Evolutionary conservation across 2,888 invertebrate species (phyloP), one percentile per base, ranked within the genome.

Genomic region (Cosmia trapezina): DNA sequence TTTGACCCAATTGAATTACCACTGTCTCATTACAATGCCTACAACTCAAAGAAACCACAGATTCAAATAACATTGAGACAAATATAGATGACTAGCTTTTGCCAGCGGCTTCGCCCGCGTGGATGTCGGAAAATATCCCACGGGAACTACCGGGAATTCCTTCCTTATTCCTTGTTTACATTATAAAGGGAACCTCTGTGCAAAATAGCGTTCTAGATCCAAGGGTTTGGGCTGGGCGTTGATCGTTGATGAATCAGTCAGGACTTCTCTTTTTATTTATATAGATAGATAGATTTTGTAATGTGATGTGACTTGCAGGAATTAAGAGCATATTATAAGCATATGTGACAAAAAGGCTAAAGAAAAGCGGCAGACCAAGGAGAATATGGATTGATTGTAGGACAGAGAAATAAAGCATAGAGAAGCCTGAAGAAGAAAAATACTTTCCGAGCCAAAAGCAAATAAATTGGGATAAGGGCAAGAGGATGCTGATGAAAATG

Each of bases 1-100:
- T 51, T 61, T 72, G 72, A 65, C 28, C 60, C 5, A 56, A 56
- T 78, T 47, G 19, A 51, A 61, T 61, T 53, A 62, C 28, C 12
- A 57, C 33, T 70, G 45, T 51, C n/a, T 43, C 41, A 66, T 47
- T 60, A 2, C 19, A 19, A 19, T 68, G 49, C 17, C 61, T 77
- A 53, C 37, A 45, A 51, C 17, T 33, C 37, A 37, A 63, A 70
- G 14, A 41, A 54, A 43, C 41, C 19, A 28, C 2, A 76, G 57
- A n/a, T 41, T 47, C 6, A n/a, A 51, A 41, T 37, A 22, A 11
- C 41, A 68, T 28, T 33, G 7, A 22, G 12, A n/a, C 17, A 41
- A 37, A 37, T 37, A 37, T 6, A n/a, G n/a, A n/a, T n/a, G n/a
- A n/a, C n/a, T n/a, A n/a, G n/a, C n/a, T n/a, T n/a, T n/a, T n/a